A percentile compares a stretch with the other conserved stretches of the same genome.
phyloP scores from a whole-genome alignment of 2,113 vertebrate genomes.

The Microcebus ravelobensis region DNA sequence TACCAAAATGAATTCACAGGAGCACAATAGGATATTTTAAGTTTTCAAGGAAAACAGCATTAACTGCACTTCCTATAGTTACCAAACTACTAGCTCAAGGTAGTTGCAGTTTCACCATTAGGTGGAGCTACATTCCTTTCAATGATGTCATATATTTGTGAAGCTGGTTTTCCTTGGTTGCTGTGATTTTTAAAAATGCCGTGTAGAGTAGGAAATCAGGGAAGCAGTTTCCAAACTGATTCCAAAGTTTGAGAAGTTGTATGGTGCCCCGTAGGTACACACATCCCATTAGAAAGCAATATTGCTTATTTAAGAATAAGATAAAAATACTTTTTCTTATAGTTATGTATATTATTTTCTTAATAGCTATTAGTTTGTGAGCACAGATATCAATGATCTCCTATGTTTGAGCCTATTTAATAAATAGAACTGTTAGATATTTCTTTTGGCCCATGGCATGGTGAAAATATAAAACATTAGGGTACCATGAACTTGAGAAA shows the following conservation, averaged over 20 bases:
- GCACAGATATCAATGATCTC: not conserved
- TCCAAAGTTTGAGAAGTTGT: not conserved
- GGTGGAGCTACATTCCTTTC: not conserved
- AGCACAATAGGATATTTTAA: not conserved
- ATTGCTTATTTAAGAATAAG: conserved; percentile 16
- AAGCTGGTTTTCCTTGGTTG: not conserved
- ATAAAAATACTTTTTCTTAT: not conserved
- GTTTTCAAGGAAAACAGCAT: not conserved
- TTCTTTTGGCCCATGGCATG: not conserved
- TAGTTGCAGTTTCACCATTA: not conserved
- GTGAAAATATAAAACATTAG: conserved; percentile 29
- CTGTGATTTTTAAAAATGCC: not conserved
- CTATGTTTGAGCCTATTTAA: not conserved
- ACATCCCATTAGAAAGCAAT: not conserved
- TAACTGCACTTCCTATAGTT: not conserved
- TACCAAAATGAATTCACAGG: not conserved
- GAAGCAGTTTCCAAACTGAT: not conserved
- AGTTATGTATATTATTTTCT: not conserved
- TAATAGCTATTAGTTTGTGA: not conserved
- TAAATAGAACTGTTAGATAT: not conserved
- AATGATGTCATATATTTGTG: not conserved
- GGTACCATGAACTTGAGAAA: not conserved
- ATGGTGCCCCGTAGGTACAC: not conserved
- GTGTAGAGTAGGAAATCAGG: not conserved
- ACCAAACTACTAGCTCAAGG: not conserved